A percentile compares a stretch with the other conserved stretches of the same genome.
Evolutionary conservation across 1,140 invertebrate genomes (phyloP).

Genomic region (Philotrypesis tridentata): DNA sequence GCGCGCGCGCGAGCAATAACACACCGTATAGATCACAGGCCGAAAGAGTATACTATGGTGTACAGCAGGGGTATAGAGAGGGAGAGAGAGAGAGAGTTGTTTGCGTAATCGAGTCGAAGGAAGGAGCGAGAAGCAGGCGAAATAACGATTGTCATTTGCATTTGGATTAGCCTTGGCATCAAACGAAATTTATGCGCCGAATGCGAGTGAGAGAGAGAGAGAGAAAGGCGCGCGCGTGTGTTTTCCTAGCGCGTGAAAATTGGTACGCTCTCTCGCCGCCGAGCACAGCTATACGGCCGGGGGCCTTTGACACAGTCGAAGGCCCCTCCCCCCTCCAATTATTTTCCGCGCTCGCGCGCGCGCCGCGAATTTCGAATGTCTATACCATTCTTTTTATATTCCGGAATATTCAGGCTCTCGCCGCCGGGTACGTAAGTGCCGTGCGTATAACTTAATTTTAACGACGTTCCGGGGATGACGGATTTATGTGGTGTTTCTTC

Average conservation of each 20-base stretch:
- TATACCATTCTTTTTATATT: background rate
- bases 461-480: too few relatives aligned
- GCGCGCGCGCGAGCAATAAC: too few relatives aligned
- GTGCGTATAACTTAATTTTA: too few relatives aligned
- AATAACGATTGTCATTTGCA: constrained; percentile 33
- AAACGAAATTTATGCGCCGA: constrained; percentile 39
- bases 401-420: background rate
- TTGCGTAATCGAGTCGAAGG: constrained; percentile 36
- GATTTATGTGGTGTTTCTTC: too few relatives aligned
- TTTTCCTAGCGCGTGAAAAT: constrained; percentile 1
- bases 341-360: too few relatives aligned
- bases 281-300: background rate
- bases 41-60: background rate
- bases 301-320: constrained; percentile 8
- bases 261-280: background rate
- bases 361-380: background rate
- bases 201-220: background rate
- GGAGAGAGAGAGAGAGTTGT: background rate
- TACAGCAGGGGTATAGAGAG: background rate
- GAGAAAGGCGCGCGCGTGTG: background rate
- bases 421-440: too few relatives aligned
- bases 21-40: background rate
- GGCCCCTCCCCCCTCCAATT: too few relatives aligned
- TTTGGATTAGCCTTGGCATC: constrained; percentile 33
- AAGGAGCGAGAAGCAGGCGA: background rate